phyloP scores from a whole-genome alignment of 2,888 invertebrate genomes.

The Eristalinus aeneus region DNA sequence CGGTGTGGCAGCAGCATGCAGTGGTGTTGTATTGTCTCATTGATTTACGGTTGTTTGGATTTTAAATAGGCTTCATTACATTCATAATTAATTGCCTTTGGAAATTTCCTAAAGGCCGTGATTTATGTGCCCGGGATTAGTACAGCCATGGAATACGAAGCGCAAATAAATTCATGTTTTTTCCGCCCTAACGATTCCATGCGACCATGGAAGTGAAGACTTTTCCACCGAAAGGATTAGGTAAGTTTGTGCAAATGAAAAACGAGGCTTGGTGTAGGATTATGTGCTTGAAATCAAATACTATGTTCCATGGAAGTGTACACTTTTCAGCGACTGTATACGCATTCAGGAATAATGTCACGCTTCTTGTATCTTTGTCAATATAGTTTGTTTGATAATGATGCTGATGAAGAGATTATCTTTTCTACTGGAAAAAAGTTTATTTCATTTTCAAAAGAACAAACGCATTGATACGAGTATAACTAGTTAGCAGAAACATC shows the following conservation, averaged over 20 bases:
- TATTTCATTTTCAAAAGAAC: too few relatives aligned
- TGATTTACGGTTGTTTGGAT: conserved; percentile 47
- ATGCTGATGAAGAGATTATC: too few relatives aligned
- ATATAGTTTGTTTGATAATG: too few relatives aligned
- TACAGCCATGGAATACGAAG: conserved; percentile 38
- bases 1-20: background rate
- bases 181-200: background rate
- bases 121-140: conserved; percentile 57
- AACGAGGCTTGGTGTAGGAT: background rate
- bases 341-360: too few relatives aligned
- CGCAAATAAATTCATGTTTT: conserved; percentile 45
- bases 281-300: background rate
- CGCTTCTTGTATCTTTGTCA: too few relatives aligned
- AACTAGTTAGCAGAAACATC: too few relatives aligned
- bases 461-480: too few relatives aligned
- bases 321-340: too few relatives aligned
- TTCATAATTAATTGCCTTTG: conserved; percentile 52
- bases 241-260: background rate
- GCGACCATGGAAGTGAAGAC: conserved; percentile 15
- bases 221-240: conserved; percentile 20
- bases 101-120: conserved; percentile 34
- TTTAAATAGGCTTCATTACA: conserved; percentile 50
- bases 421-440: too few relatives aligned
- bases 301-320: too few relatives aligned
- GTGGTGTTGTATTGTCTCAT: background rate